Evolutionary conservation across 2,888 invertebrate species (phyloP).

Genomic region (Pycnomerus fuliginosus): DNA sequence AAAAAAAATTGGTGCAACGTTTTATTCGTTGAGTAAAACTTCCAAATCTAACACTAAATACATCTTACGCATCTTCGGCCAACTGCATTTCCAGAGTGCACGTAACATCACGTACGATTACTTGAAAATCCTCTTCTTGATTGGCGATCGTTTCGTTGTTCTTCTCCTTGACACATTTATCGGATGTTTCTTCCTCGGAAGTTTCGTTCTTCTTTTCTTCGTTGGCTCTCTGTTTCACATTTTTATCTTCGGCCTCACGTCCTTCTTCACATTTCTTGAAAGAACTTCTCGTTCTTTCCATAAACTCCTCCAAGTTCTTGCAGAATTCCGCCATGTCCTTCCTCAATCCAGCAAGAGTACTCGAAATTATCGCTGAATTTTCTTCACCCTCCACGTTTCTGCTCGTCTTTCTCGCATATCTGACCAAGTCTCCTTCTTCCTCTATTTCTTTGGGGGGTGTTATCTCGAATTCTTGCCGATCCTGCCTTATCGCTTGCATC

Average conservation of each 20-base stretch:
- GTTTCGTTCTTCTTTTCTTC: constrained; percentile 2
- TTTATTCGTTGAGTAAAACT: no score
- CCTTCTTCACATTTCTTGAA: constrained; percentile 1
- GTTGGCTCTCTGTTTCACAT: not conserved
- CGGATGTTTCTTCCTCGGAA: constrained; percentile 10
- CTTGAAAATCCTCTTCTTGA: constrained; percentile 11
- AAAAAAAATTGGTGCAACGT: no score
- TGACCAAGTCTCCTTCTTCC: constrained; percentile 32
- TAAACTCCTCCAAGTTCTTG: constrained; percentile 34
- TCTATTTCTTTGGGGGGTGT: constrained; percentile 30
- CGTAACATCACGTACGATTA: constrained; percentile 34
- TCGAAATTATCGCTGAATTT: constrained; percentile 3
- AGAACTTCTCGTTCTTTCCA: constrained; percentile 26
- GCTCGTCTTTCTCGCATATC: constrained; percentile 23
- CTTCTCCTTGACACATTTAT: constrained; percentile 5
- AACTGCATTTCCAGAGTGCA: constrained; percentile 51
- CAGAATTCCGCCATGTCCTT: constrained; percentile 34
- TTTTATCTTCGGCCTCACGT: not conserved
- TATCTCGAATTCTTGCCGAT: constrained; percentile 34
- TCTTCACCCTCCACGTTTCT: constrained; percentile 1
- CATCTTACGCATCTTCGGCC: constrained; percentile 35
- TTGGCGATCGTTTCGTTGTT: constrained; percentile 4
- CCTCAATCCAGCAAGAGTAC: constrained; percentile 17
- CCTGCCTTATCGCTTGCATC: no score
- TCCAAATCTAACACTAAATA: no score